Evolutionary conservation across 1,140 invertebrate genomes (phyloP), one percentile per base, ranked within the genome.

Genomic region (Drosophila takahashii): DNA sequence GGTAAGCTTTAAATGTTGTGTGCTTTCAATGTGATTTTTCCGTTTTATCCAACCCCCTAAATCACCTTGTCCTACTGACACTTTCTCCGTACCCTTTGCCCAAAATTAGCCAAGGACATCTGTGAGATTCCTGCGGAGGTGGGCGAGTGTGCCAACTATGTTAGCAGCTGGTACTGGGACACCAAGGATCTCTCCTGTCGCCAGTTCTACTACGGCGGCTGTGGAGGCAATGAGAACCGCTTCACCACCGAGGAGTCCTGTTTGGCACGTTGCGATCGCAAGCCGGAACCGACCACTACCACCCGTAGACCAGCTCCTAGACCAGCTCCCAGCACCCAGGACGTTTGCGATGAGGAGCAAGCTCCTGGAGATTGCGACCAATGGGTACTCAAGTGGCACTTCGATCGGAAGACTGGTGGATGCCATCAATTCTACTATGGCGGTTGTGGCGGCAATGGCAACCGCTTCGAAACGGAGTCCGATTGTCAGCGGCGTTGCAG

Each of bases 161-260:
- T 93, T 15, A 93, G 94, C 56, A 94, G 95, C 47, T 99, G 96
- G 96, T 98, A 96, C 93, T 99, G 95, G 92, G 96, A 99, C 91
- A 95, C 95, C 0, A 94, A 94, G 77, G 93, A 95, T 13, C 93
- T 94, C 45, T 90, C 93, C 27, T 98, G 97, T 86, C 93, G 94
- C 71, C 94, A 95, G 71, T 98, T 98, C 89, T 95, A 95, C 62
- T 98, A 96, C 85, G 95, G 96, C 8, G 96, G 97, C 5, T 97
- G 96, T 79, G 95, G 94, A 16, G 96, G 96, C 5, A 97, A 97
- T 89, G 93, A 93, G 47, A 98, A 98, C 90, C 97, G 97, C 80
- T 98, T 97, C 87, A 56, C 91, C n/a, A 93, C 93, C 7, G 93
- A 95, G 84, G 90, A 94, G 26, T 95, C 95, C 44, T 97, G 97